Evolutionary conservation across 2,888 invertebrate genomes (phyloP).

Genomic region (Gisinianus flammeolus): DNA sequence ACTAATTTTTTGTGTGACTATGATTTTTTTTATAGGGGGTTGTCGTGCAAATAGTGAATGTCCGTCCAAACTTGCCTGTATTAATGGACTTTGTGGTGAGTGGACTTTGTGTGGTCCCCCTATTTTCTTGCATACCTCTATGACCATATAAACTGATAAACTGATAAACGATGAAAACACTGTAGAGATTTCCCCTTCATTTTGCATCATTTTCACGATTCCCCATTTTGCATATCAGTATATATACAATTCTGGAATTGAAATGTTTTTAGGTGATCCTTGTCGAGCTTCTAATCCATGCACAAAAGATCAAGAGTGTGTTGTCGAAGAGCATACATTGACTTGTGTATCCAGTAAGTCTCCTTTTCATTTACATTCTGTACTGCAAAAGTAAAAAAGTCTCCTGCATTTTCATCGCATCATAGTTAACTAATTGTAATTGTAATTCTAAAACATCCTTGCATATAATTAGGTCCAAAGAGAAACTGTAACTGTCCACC

Average conservation of each 20-base stretch:
- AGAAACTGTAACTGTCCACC: constrained; percentile 39
- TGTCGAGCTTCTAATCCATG: constrained; percentile 71
- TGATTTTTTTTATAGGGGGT: constrained; percentile 39
- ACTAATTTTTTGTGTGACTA: background rate
- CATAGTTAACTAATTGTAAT: background rate
- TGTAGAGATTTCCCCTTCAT: too few relatives aligned
- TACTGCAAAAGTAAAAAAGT: too few relatives aligned
- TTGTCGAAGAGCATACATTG: constrained; percentile 65
- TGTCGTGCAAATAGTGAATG: constrained; percentile 84
- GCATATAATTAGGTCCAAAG: constrained; percentile 23
- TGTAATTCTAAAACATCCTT: background rate
- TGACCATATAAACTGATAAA: too few relatives aligned
- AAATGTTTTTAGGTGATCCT: too few relatives aligned
- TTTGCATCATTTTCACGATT: too few relatives aligned
- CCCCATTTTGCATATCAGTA: too few relatives aligned
- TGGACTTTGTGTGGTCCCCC: too few relatives aligned
- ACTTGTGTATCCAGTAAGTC: constrained; percentile 52
- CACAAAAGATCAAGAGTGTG: constrained; percentile 77
- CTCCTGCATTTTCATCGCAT: background rate
- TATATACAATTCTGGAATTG: too few relatives aligned
- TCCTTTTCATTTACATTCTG: background rate
- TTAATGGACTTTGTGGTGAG: constrained; percentile 68
- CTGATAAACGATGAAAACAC: too few relatives aligned
- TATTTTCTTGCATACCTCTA: too few relatives aligned
- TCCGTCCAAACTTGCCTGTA: constrained; percentile 77